A percentile compares a stretch with the other conserved stretches of the same genome.
Evolutionary conservation across 1,140 invertebrate species (phyloP).

Genomic region (Conus betulinus): DNA sequence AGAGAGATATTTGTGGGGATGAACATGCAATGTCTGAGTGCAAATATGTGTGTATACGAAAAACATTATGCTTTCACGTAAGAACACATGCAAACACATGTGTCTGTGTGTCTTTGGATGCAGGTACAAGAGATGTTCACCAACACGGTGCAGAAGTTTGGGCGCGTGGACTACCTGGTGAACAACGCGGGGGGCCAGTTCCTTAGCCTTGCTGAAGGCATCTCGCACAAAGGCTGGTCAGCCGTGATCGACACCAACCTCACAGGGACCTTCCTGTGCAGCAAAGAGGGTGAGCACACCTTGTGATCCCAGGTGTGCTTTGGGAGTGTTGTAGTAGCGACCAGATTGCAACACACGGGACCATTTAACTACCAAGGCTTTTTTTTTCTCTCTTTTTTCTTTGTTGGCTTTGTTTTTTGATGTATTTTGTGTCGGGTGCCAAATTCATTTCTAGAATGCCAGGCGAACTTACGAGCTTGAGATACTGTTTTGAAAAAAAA

Average conservation of each 20-base stretch:
- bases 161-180: constrained; percentile 76
- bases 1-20: neutral
- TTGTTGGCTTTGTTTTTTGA: too few species aligned
- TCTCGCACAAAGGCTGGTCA: constrained; percentile 78
- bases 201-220: constrained; percentile 68
- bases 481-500: too few species aligned
- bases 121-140: constrained; percentile 71
- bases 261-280: constrained; percentile 78
- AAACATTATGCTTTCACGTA: neutral
- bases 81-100: too few species aligned
- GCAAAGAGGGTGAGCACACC: constrained; percentile 73
- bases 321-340: too few species aligned
- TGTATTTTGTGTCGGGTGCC: too few species aligned
- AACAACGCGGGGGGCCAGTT: constrained; percentile 80
- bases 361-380: too few species aligned
- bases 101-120: constrained; percentile 31
- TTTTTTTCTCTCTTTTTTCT: too few species aligned
- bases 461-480: too few species aligned
- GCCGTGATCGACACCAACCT: constrained; percentile 79
- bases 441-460: too few species aligned
- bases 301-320: too few species aligned
- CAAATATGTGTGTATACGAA: neutral
- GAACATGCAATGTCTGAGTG: neutral
- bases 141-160: constrained; percentile 71
- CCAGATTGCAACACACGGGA: too few species aligned